Base-by-base conservation (phyloP, 2,888 invertebrate species). In the Drosophila acutilabella region DNA sequence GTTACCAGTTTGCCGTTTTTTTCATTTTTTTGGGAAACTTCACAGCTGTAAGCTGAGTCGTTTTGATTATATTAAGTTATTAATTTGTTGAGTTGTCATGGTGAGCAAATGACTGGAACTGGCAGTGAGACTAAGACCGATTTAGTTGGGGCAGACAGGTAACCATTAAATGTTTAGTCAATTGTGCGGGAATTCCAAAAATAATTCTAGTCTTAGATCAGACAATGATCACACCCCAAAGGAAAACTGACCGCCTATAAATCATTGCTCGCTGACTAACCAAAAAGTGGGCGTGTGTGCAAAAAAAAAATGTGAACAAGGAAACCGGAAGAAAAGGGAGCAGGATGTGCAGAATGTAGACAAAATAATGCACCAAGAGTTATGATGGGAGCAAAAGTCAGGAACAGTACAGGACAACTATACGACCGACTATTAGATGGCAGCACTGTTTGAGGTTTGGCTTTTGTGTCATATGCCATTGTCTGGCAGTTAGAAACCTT, bases 41-140 rank as follows among this genome's bases (percentile, higher is more conserved):
- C 88, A 88, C 85, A 85, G 85, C 85, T 85, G 85, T 85, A 78
- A 75, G 68, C 71, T 69, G 76, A 72, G 61, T 82, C 83, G 79
- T 74, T 85, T 85, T 85, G 88, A 85, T 88, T 88, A 83, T 85
- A 85, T 85, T 85, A 85, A 85, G 85, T 85, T 85, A 85, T 85
- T 85, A 85, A 85, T 85, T 88, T 85, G 86, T 85, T 85, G 86
- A 88, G 85, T 85, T 85, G 85, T 85, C 88, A 85, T 85, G 88
- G 85, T 78, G 78, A 85, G 45, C 14, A 10, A 47, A 30, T 30
- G 36, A 36, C 11, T 23, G 11, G 11, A 2, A 11, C 11, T 47
- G 23, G 38, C 0, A 11, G 4, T 47, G 16, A 23, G 23, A n/a
- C 26, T 23, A 30, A 30, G 8, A 30, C 30, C 1, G n/a, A 18